Conservation (phyloP, 1,140 invertebrate species). For the Solenopsis invicta region DNA sequence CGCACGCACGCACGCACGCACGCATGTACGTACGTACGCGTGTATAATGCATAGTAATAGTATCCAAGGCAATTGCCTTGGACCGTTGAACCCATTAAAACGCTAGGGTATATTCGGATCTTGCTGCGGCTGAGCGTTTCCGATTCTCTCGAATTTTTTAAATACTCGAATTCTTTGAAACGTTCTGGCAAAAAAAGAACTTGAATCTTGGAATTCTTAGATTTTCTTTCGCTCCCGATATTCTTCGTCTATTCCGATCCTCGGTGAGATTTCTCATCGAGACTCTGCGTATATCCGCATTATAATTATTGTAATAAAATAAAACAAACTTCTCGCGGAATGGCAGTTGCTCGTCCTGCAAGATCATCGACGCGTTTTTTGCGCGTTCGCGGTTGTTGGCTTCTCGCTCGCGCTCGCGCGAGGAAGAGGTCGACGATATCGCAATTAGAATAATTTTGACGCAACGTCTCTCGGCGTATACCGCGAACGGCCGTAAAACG, state of each 20-base stretch:
- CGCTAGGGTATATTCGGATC: background rate
- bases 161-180: background rate
- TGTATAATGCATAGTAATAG: slow-evolving; percentile 42
- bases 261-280: too few relatives aligned
- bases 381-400: background rate
- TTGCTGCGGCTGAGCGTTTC: background rate
- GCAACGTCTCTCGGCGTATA: background rate
- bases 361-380: background rate
- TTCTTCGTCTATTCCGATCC: too few relatives aligned
- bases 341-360: background rate
- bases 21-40: background rate
- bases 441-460: slow-evolving; percentile 28
- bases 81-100: slow-evolving; percentile 37
- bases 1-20: background rate
- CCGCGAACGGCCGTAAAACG: background rate
- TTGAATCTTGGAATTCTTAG: background rate
- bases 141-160: background rate
- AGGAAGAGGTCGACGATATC: background rate
- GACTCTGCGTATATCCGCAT: too few relatives aligned
- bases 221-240: background rate
- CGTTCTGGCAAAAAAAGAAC: background rate
- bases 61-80: slow-evolving; percentile 35
- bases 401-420: background rate
- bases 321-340: background rate
- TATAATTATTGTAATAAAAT: background rate